Conservation (phyloP, 2,797 vertebrate genomes). For the Aphelocoma californica region DNA sequence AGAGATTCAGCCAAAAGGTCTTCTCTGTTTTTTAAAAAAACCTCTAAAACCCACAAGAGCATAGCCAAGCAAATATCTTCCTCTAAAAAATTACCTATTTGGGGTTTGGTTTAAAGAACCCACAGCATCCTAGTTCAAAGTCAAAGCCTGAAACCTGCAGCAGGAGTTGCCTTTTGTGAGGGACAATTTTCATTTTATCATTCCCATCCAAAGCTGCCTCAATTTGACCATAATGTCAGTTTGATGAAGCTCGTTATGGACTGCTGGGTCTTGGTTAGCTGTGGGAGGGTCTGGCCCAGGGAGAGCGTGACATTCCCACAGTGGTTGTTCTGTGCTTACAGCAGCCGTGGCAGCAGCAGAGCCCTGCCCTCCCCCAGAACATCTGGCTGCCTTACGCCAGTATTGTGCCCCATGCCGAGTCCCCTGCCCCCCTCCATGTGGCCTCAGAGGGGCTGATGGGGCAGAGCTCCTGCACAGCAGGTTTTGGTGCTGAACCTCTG, state of each 20-base stretch:
- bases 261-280: not conserved
- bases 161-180: not conserved
- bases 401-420: rapidly evolving
- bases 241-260: not conserved
- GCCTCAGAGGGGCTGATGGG: not conserved
- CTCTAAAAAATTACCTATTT: not conserved
- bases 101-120: not conserved
- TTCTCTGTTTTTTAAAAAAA: not conserved
- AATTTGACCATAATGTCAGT: not conserved
- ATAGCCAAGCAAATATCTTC: not conserved
- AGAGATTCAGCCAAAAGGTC: not conserved
- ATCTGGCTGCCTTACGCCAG: not conserved
- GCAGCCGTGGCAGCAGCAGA: not conserved
- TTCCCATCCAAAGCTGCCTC: not conserved
- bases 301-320: rapidly evolving
- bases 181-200: not conserved
- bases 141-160: not conserved
- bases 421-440: not conserved
- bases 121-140: not conserved
- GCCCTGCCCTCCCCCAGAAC: not conserved
- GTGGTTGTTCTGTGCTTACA: not conserved
- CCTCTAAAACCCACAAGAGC: not conserved
- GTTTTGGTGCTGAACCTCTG: not conserved
- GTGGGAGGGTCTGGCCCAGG: not conserved
- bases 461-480: not conserved